Evolutionary conservation across 1,140 invertebrate species (phyloP).

Genomic region (Cylas formicarius): DNA sequence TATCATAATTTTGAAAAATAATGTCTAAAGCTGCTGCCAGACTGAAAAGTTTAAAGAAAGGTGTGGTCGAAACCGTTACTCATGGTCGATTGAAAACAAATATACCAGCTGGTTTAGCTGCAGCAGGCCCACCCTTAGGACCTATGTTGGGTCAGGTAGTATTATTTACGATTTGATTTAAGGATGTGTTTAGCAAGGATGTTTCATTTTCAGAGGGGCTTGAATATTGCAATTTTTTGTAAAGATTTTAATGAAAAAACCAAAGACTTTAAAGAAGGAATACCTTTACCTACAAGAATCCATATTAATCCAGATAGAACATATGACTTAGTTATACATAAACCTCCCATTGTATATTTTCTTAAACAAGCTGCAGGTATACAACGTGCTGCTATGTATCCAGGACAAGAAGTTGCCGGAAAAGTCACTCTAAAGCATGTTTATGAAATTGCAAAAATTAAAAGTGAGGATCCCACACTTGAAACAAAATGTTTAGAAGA

Average conservation of each 20-base stretch:
- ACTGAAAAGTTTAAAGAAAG: slow-evolving; percentile 57
- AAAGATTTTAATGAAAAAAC: slow-evolving; percentile 98
- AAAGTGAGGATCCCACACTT: slow-evolving; percentile 74
- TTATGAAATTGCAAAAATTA: slow-evolving; percentile 97
- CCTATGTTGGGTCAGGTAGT: slow-evolving; percentile 83
- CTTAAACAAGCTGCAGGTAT: slow-evolving; percentile 94
- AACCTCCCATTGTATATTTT: slow-evolving; percentile 80
- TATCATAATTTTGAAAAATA: no score
- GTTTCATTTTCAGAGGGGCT: slow-evolving; percentile 71
- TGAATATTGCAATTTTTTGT: slow-evolving; percentile 94
- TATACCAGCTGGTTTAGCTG: slow-evolving; percentile 82
- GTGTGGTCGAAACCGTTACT: slow-evolving; percentile 58
- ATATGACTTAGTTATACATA: slow-evolving; percentile 75
- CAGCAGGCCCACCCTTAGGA: slow-evolving; percentile 81
- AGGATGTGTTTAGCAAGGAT: slow-evolving; percentile 4
- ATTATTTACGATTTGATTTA: neutral
- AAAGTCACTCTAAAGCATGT: slow-evolving; percentile 93
- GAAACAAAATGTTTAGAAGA: slow-evolving; percentile 52
- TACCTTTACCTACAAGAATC: slow-evolving; percentile 79
- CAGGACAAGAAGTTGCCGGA: slow-evolving; percentile 73
- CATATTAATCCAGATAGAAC: slow-evolving; percentile 81
- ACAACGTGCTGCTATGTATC: slow-evolving; percentile 70
- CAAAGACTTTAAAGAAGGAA: slow-evolving; percentile 84
- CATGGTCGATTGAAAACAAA: slow-evolving; percentile 68
- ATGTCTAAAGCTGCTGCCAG: slow-evolving; percentile 67